Evolutionary conservation across 2,797 vertebrate species (phyloP).

Genomic region (Danionella dracula): DNA sequence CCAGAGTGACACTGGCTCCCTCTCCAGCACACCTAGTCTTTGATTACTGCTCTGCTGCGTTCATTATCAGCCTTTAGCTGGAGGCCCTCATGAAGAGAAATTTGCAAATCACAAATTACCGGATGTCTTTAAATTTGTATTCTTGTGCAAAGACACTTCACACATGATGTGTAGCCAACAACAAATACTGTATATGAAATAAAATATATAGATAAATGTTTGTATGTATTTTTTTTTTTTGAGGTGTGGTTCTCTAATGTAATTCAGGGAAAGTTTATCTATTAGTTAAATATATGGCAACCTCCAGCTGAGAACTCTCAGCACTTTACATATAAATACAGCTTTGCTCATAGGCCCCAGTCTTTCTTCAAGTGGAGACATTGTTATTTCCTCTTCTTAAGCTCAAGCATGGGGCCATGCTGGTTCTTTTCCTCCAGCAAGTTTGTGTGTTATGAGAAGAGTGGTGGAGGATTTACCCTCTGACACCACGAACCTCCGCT

Average conservation of each 20-base stretch:
- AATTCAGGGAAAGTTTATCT: no score
- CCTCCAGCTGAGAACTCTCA: constrained; percentile 22
- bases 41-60: constrained; percentile 6
- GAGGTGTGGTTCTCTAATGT: no score
- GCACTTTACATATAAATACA: constrained; percentile 25
- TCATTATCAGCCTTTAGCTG: neutral
- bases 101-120: neutral
- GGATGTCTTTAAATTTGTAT: no score
- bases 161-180: no score
- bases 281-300: neutral
- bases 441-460: constrained; percentile 18
- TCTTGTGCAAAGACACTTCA: no score
- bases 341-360: constrained; percentile 27
- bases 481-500: constrained; percentile 12
- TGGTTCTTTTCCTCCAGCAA: constrained; percentile 5
- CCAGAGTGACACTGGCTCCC: constrained; percentile 41
- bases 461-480: neutral
- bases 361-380: constrained; percentile 21
- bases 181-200: no score
- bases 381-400: constrained; percentile 29
- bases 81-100: neutral
- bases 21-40: no score
- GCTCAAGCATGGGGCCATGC: constrained; percentile 3
- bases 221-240: no score
- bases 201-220: no score